Conservation (phyloP, 2,113 vertebrate species). For the Corydoras maculifer region DNA sequence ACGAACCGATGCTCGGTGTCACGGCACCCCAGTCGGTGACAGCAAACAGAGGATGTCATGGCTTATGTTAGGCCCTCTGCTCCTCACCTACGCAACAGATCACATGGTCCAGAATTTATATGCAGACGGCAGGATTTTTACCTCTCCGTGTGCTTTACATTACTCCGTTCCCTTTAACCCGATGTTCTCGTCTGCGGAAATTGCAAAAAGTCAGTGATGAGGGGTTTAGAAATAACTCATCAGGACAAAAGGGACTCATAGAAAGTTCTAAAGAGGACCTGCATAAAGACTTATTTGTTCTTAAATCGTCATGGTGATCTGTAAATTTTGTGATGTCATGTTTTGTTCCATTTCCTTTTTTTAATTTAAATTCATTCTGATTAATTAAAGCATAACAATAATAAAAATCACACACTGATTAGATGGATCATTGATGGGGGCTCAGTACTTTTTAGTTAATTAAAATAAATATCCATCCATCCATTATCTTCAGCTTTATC, state of each 20-base stretch:
- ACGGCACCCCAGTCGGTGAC: slow-evolving; percentile 13
- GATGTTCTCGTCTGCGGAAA: slow-evolving; percentile 7
- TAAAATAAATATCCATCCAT: too few relatives aligned
- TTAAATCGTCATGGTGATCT: too few relatives aligned
- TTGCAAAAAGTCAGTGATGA: slow-evolving; percentile 18
- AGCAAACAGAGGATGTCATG: slow-evolving; percentile 9
- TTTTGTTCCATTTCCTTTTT: too few relatives aligned
- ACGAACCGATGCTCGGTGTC: slow-evolving; percentile 18
- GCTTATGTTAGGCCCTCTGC: neutral
- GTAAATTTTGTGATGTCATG: too few relatives aligned
- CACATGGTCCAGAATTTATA: neutral
- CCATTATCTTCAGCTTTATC: too few relatives aligned
- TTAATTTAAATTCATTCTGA: too few relatives aligned
- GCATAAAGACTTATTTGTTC: too few relatives aligned
- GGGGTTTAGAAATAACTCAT: slow-evolving; percentile 6
- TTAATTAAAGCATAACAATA: too few relatives aligned
- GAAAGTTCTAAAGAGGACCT: neutral
- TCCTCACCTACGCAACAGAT: neutral
- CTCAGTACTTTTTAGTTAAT: too few relatives aligned
- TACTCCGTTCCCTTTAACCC: neutral
- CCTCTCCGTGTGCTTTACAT: neutral
- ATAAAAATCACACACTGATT: too few relatives aligned
- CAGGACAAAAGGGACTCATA: neutral
- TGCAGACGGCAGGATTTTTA: neutral
- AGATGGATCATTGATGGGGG: too few relatives aligned